A percentile compares a stretch with the other conserved stretches of the same genome.
Conservation (phyloP, 2,888 invertebrate species). For the Brachyopa scutellaris region DNA sequence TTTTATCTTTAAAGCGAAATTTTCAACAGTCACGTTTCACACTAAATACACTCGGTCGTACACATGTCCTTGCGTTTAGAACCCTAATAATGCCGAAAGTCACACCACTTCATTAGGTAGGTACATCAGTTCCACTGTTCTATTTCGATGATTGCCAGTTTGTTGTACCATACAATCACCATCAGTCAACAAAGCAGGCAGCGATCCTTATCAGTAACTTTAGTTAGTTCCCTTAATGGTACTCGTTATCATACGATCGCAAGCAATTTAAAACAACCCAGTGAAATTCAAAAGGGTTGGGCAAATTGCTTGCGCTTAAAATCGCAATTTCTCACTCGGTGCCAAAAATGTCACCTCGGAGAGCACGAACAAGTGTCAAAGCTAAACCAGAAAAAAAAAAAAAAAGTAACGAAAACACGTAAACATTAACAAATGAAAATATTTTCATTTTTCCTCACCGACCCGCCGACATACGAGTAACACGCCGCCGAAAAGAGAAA, state of each 20-base stretch:
- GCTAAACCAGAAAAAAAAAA: slow-evolving; percentile 8
- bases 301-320: slow-evolving; percentile 62
- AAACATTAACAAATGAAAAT: slow-evolving; percentile 44
- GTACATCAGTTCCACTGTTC: neutral
- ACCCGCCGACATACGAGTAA: neutral
- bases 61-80: neutral
- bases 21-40: neutral
- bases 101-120: slow-evolving; percentile 28
- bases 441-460: slow-evolving; percentile 44
- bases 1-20: no score
- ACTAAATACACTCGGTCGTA: neutral
- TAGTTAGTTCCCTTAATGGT: slow-evolving; percentile 53
- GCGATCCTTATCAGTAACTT: slow-evolving; percentile 51
- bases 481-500: slow-evolving; percentile 32
- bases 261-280: slow-evolving; percentile 53
- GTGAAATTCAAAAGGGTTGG: slow-evolving; percentile 34
- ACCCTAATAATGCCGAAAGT: neutral
- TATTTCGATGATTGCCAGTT: slow-evolving; percentile 8
- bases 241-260: slow-evolving; percentile 43
- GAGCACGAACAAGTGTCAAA: slow-evolving; percentile 60
- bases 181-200: slow-evolving; percentile 17
- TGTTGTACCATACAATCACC: slow-evolving; percentile 19
- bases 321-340: slow-evolving; percentile 67
- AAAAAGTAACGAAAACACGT: neutral
- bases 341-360: slow-evolving; percentile 69